Percentiles rank a stretch among this genome's conserved stretches.
Conservation (phyloP, 2,797 vertebrate genomes). For the Phyllotis vaccarum region DNA sequence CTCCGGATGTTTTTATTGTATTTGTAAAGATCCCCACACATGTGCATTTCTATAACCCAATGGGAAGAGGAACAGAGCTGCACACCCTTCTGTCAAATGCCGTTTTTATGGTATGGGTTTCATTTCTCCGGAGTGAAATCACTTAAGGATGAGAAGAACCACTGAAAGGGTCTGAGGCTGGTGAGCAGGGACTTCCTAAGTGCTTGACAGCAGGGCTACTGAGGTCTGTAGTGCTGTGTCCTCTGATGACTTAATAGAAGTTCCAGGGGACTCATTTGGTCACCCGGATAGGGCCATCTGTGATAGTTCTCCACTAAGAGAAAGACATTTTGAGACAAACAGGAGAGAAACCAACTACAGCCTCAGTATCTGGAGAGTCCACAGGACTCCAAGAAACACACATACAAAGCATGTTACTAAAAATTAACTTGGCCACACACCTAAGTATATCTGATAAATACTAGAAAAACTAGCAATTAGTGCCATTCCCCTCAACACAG, state of each 20-base stretch:
- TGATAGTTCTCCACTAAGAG: not conserved
- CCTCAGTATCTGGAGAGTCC: not conserved
- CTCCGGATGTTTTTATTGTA: no score
- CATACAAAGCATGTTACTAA: not conserved
- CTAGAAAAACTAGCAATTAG: constrained; percentile 24
- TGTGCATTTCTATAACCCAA: not conserved
- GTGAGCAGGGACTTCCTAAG: not conserved
- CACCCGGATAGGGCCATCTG: not conserved
- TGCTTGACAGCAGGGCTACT: not conserved
- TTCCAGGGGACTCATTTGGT: constrained; percentile 24
- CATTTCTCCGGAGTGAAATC: constrained; percentile 43
- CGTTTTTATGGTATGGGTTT: not conserved
- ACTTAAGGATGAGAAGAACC: constrained; percentile 13
- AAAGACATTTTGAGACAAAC: not conserved
- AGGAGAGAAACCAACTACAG: constrained; percentile 25
- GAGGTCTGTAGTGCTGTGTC: not conserved
- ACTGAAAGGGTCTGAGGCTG: constrained; percentile 12
- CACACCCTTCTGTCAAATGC: not conserved
- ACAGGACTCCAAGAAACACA: constrained; percentile 4
- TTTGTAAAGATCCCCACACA: no score
- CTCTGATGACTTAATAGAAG: not conserved
- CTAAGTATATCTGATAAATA: not conserved
- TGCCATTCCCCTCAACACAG: not conserved
- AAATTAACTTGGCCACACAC: not conserved
- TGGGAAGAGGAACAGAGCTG: not conserved